phyloP scores from a whole-genome alignment of 2,797 vertebrate species.

The Carcharodon carcharias region DNA sequence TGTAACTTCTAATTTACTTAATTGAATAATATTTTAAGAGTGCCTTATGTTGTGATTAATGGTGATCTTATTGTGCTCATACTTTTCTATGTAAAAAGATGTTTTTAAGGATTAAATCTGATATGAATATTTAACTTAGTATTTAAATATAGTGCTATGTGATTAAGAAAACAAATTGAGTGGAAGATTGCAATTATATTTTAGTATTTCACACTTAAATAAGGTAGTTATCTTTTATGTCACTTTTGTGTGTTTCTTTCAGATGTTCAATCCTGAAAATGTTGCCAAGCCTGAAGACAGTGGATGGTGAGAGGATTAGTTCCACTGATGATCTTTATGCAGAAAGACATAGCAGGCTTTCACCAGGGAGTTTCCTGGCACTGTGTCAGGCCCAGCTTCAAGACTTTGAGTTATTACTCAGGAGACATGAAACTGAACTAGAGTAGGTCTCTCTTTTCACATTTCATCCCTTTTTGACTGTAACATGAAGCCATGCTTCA shows the following conservation, averaged over 20 bases:
- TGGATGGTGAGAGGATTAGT: slow-evolving; percentile 58
- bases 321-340: slow-evolving; percentile 42
- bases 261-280: slow-evolving; percentile 62
- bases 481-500: slow-evolving; percentile 28
- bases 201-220: background rate
- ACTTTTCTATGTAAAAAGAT: background rate
- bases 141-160: background rate
- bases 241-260: slow-evolving; percentile 40
- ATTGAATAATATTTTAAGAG: background rate
- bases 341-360: slow-evolving; percentile 44
- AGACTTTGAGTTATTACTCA: slow-evolving; percentile 55
- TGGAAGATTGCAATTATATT: background rate
- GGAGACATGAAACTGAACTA: slow-evolving; percentile 52
- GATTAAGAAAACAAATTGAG: background rate
- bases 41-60: background rate
- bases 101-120: background rate
- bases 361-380: slow-evolving; percentile 57
- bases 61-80: background rate
- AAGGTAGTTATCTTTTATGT: background rate
- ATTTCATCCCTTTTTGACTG: slow-evolving; percentile 30
- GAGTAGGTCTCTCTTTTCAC: slow-evolving; percentile 50
- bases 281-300: slow-evolving; percentile 59
- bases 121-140: background rate
- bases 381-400: slow-evolving; percentile 71
- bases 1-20: background rate